Conservation (phyloP, 2,888 invertebrate genomes). For the Orchestes rusci region DNA sequence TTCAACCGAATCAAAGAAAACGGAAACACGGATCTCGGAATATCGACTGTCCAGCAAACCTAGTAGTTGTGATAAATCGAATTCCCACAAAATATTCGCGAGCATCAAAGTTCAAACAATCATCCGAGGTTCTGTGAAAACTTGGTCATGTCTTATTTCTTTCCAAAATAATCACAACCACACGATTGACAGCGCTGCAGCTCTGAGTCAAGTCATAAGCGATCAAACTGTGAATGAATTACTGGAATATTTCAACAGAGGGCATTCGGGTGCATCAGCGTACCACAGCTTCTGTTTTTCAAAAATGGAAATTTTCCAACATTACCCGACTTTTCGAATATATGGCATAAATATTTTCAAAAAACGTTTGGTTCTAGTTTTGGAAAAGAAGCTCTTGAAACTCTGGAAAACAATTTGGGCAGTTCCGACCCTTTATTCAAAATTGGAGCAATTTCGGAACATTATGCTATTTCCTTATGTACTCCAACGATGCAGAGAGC, state of each 20-base stretch:
- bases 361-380: slow-evolving; percentile 11
- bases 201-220: slow-evolving; percentile 8
- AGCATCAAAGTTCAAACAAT: slow-evolving; percentile 6
- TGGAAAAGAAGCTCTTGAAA: slow-evolving; percentile 6
- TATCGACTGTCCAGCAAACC: slow-evolving; percentile 13
- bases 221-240: slow-evolving; percentile 5
- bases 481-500: slow-evolving; percentile 17
- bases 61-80: slow-evolving; percentile 7
- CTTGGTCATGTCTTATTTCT: slow-evolving; percentile 10
- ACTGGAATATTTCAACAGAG: slow-evolving; percentile 12
- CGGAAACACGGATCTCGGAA: slow-evolving; percentile 6
- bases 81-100: slow-evolving; percentile 6
- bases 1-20: slow-evolving; percentile 6
- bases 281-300: slow-evolving; percentile 14
- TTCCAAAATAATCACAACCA: slow-evolving; percentile 17
- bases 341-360: slow-evolving; percentile 16
- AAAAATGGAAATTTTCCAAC: slow-evolving; percentile 19
- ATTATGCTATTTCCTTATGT: slow-evolving; percentile 7
- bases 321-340: slow-evolving; percentile 11
- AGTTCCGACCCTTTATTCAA: slow-evolving; percentile 8
- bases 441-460: slow-evolving; percentile 5
- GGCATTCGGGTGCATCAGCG: slow-evolving; percentile 11
- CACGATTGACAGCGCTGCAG: slow-evolving; percentile 11
- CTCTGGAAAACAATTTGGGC: slow-evolving; percentile 12
- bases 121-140: slow-evolving; percentile 1